Percentiles rank a stretch among this genome's conserved stretches.
Conservation (phyloP, 2,113 vertebrate genomes). For the Athene noctua region DNA sequence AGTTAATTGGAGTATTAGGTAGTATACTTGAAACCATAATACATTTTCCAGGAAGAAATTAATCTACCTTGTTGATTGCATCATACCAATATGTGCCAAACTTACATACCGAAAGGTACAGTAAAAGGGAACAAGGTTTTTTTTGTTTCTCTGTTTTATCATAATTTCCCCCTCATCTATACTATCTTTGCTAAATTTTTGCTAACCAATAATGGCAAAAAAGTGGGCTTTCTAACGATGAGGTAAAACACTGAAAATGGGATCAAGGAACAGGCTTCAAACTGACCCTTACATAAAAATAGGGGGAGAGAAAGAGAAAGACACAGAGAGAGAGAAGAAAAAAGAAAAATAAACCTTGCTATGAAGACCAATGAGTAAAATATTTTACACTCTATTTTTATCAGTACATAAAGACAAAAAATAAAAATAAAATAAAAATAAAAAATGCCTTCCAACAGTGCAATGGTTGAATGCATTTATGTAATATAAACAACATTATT, state of each 20-base stretch:
- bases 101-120: neutral
- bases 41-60: slow-evolving; percentile 13
- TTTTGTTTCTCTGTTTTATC: neutral
- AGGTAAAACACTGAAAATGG: slow-evolving; percentile 19
- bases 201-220: slow-evolving; percentile 6
- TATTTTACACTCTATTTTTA: slow-evolving; percentile 80
- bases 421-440: slow-evolving; percentile 61
- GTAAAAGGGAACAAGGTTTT: slow-evolving; percentile 14
- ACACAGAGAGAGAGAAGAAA: neutral
- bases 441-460: slow-evolving; percentile 71
- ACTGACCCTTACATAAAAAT: neutral
- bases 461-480: slow-evolving; percentile 64
- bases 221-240: slow-evolving; percentile 29
- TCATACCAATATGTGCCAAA: slow-evolving; percentile 9
- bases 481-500: slow-evolving; percentile 80
- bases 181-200: slow-evolving; percentile 32
- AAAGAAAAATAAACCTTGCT: neutral
- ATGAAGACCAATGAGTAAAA: slow-evolving; percentile 74
- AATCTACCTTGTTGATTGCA: neutral
- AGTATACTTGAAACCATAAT: slow-evolving; percentile 53
- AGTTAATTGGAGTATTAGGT: slow-evolving; percentile 74
- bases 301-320: neutral
- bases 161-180: neutral
- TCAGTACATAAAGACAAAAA: slow-evolving; percentile 75
- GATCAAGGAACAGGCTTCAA: neutral